Evolutionary conservation across 1,140 invertebrate species (phyloP), one percentile per base, ranked within the genome.

Genomic region (Hylyphantes graminicola): DNA sequence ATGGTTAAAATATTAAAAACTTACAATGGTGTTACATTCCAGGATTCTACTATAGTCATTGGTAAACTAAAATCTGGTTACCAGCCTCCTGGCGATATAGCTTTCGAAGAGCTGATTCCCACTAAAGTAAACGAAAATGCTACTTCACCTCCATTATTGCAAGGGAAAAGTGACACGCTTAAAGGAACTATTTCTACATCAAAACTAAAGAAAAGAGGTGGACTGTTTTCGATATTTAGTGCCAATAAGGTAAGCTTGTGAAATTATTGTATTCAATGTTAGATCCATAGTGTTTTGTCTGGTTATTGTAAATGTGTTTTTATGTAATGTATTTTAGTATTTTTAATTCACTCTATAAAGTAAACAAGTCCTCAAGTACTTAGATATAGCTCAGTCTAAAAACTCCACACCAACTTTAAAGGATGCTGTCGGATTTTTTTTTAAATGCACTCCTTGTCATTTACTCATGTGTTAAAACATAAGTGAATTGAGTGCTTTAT

Each of bases 61-160:
- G 96, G 98, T 87, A 92, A 94, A 89, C 98, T 96, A 90, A 98
- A 98, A 90, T 98, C 97, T 35, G 97, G 97, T 21, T 98, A 98
- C 89, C 92, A 93, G 74, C 96, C 96, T 35, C 97, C 97, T 0
- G 94, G 93, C 35, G 97, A 98, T 91, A 94, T 98, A 89, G 94
- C 95, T n/a, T 99, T 99, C 90, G 97, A 98, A 90, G 96, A 98
- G 89, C 90, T 98, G 19, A 91, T 84, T 67, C 74, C 82, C n/a
- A 70, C 73, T n/a, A 76, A 76, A 76, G 54, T 84, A 35, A 70
- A 67, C 21, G 74, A 84, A 57, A 77, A 7, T 63, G 72, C 73
- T n/a, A 70, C 17, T 61, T 84, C 82, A 17, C 82, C 82, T 15
- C 73, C 74, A 61, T 19, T 84, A 61, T 35, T 84, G 59, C 15